Evolutionary conservation across 2,797 vertebrate species (phyloP), one percentile per base, ranked within the genome.

Genomic region (Amniataba percoides): DNA sequence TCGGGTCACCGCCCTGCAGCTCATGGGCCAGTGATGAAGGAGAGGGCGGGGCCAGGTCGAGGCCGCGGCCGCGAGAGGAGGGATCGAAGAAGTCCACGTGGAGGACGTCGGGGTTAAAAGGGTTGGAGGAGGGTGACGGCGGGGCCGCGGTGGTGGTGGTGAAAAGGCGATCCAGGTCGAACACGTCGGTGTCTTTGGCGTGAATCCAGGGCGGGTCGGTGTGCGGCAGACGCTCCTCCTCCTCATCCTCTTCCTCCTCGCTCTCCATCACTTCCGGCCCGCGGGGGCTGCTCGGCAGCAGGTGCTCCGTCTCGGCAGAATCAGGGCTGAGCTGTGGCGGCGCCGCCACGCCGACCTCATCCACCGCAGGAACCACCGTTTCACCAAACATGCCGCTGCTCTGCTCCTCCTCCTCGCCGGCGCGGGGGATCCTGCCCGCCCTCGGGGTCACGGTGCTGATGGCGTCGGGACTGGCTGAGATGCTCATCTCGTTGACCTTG

Each of bases 61-160:
- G 80, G 58, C 59, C 60, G 7, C 91, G 93, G 27, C 88, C 95
- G 60, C 62, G 95, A 67, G 74, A 95, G 3, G 94, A 89, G 0
- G 93, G 94, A 79, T 97, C 96, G 0, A 97, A 96, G 89, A 97
- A 98, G 78, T 97, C 96, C 5, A 97, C 95, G 0, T 97, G 96
- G 14, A 97, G 93, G 67, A 95, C 86, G 0, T 97, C 97, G 0
- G 94, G 87, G 40, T 87, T 89, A 4, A 88, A 87, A 0, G 92
- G 84, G 27, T 87, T 77, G 21, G 83, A 74, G 27, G 90, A 49
- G 3, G 67, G 31, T 0, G 87, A 67, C 1, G 89, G 78, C 0
- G 80, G 85, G 16, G 83, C 57, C 14, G 83, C 57, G 0, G 87
- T 61, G 31, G 81, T 82, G 56, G 85, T 82, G 61, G 85, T 89